These are phyloP conservation scores for Sphenodon punctatus DNA, from an alignment of 2,797 vertebrate genomes.

Conservation along the genomic window DNA sequence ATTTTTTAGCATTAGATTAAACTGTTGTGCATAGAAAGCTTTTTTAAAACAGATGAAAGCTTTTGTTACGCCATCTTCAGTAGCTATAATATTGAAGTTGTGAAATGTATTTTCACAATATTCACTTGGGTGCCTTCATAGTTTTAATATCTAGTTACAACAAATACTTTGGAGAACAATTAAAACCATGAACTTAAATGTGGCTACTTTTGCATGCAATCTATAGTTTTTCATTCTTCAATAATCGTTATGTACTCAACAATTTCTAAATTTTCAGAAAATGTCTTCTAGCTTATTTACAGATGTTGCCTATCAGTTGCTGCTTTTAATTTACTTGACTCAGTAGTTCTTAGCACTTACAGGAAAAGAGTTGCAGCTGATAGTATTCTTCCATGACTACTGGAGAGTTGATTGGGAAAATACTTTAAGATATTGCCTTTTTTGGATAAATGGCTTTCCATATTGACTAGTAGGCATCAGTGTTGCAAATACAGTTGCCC, in stretches of 20 bases:
- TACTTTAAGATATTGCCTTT: too few species aligned
- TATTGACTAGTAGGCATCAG: too few species aligned
- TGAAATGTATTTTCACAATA: slow-evolving; percentile 45
- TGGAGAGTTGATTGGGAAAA: background rate
- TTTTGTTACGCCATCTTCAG: background rate
- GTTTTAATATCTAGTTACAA: slow-evolving; percentile 51
- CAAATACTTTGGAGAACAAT: slow-evolving; percentile 69
- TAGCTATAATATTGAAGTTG: slow-evolving; percentile 1
- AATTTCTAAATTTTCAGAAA: background rate
- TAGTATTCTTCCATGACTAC: background rate
- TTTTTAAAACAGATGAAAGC: background rate
- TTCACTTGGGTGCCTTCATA: slow-evolving; percentile 26
- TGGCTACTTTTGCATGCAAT: slow-evolving; percentile 60
- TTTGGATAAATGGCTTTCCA: too few species aligned
- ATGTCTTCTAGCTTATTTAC: too few species aligned
- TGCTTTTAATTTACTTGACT: background rate
- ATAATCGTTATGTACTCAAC: background rate
- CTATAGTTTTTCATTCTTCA: slow-evolving; percentile 82
- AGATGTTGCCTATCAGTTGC: too few species aligned
- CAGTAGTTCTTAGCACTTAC: background rate
- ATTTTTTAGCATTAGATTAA: too few species aligned
- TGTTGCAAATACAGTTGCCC: too few species aligned
- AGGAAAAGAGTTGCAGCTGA: background rate
- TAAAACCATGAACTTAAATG: slow-evolving; percentile 57
- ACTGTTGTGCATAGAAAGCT: background rate